A percentile compares a stretch with the other conserved stretches of the same genome.
These are phyloP conservation scores for Belgica antarctica DNA, from an alignment of 2,888 invertebrate genomes.

Conservation along the genomic window DNA sequence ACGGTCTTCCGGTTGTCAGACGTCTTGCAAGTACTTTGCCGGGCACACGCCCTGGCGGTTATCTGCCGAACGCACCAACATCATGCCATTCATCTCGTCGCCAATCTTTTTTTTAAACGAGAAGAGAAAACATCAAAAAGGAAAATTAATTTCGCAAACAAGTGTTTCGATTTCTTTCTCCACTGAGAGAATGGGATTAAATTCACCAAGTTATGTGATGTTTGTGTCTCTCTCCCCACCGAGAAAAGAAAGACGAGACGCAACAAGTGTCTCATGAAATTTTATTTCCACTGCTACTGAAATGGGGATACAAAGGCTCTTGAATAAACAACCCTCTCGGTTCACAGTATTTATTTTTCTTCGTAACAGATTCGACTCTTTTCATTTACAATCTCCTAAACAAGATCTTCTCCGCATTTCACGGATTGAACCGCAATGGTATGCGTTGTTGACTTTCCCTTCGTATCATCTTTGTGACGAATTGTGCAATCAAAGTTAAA, in stretches of 20 bases:
- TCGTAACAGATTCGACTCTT: not conserved
- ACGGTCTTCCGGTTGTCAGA: conserved; percentile 71
- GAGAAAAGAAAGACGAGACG: not conserved
- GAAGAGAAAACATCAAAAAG: conserved; percentile 13
- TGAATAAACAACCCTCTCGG: conserved; percentile 22
- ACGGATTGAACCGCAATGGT: too few species aligned
- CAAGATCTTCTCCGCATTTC: not conserved
- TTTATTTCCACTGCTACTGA: conserved; percentile 23
- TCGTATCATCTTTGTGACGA: too few species aligned
- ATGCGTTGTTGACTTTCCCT: too few species aligned
- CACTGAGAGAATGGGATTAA: not conserved
- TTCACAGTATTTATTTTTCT: conserved; percentile 3
- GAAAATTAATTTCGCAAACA: not conserved
- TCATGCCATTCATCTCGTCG: conserved; percentile 90
- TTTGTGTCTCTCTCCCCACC: not conserved
- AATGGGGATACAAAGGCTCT: not conserved
- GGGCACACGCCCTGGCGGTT: conserved; percentile 92
- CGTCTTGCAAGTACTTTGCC: conserved; percentile 90
- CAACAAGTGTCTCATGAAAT: conserved; percentile 41
- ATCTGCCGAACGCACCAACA: conserved; percentile 88
- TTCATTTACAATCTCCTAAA: not conserved
- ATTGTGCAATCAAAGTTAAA: too few species aligned
- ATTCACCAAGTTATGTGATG: not conserved
- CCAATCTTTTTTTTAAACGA: conserved; percentile 62
- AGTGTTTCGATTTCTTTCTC: not conserved